These are phyloP conservation scores for Ochotona curzoniae DNA, from an alignment of 2,113 vertebrate species.

Conservation along the genomic window DNA sequence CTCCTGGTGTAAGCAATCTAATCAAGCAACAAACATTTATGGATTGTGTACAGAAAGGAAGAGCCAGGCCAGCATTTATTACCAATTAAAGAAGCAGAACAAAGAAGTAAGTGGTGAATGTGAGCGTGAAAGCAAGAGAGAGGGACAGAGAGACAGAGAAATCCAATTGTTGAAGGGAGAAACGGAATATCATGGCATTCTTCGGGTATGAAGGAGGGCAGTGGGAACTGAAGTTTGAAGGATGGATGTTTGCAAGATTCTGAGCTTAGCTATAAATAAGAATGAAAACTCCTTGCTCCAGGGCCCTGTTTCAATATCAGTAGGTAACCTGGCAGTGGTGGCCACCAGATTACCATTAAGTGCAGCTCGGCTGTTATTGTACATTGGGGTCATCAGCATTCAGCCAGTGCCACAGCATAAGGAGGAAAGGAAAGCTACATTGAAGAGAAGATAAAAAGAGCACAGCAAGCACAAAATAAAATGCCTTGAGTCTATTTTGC, in stretches of 20 bases:
- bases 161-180: not conserved
- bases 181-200: not conserved
- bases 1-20: not conserved
- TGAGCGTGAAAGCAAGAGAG: not conserved
- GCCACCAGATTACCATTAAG: conserved; percentile 48
- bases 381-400: conserved; percentile 86
- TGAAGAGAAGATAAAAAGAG: conserved; percentile 85
- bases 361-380: conserved; percentile 20
- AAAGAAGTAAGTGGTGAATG: not conserved
- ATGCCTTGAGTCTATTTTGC: conserved; percentile 85
- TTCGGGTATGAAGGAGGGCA: not conserved
- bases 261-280: conserved; percentile 54
- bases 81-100: not conserved
- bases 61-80: conserved; percentile 34
- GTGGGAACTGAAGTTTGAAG: conserved; percentile 11
- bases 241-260: conserved; percentile 29
- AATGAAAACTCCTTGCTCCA: conserved; percentile 59
- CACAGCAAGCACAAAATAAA: conserved; percentile 84
- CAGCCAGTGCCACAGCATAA: conserved; percentile 77
- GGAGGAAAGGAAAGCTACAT: conserved; percentile 76
- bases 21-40: not conserved
- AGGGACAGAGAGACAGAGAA: not conserved
- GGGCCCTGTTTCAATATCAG: conserved; percentile 3
- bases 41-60: not conserved
- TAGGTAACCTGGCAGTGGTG: conserved; percentile 32